phyloP scores from a whole-genome alignment of 2,888 invertebrate species.

The Cephonodes hylas region DNA sequence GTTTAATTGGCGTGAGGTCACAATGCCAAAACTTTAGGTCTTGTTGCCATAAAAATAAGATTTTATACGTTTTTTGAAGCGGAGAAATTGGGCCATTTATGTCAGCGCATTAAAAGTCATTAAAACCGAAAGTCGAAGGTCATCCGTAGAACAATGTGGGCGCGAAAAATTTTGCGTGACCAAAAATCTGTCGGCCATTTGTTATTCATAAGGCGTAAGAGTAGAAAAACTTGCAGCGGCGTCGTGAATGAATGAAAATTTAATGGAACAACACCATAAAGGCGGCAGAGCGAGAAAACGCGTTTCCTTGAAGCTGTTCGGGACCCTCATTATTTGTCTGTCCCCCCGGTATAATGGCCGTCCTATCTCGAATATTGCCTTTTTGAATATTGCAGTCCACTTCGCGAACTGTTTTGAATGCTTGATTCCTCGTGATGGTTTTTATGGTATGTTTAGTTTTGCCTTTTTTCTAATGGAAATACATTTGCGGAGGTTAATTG shows the following conservation, averaged over 20 bases:
- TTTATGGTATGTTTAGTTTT: not conserved
- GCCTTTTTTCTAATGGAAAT: not conserved
- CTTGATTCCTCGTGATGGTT: slow-evolving; percentile 34
- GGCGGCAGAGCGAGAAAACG: slow-evolving; percentile 46
- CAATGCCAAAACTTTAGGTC: not conserved
- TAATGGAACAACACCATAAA: slow-evolving; percentile 53
- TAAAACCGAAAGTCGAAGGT: not conserved
- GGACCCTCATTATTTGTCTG: slow-evolving; percentile 54
- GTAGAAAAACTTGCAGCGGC: slow-evolving; percentile 13
- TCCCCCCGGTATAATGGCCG: slow-evolving; percentile 44
- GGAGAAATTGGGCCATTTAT: not conserved
- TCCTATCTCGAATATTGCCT: slow-evolving; percentile 42
- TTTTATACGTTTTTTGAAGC: not conserved
- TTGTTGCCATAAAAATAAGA: not conserved
- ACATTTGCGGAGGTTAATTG: not conserved
- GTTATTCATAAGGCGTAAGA: slow-evolving; percentile 10
- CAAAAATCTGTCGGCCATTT: slow-evolving; percentile 6
- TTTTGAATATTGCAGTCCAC: slow-evolving; percentile 45
- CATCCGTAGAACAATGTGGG: not conserved
- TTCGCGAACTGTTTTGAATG: slow-evolving; percentile 44
- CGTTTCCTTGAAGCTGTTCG: slow-evolving; percentile 40
- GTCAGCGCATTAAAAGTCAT: not conserved
- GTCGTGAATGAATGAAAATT: slow-evolving; percentile 50
- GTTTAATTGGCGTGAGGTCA: not conserved
- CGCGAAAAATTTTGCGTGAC: not conserved